Evolutionary conservation across 2,113 vertebrate genomes (phyloP).

Genomic region (Microcebus griseorufus): DNA sequence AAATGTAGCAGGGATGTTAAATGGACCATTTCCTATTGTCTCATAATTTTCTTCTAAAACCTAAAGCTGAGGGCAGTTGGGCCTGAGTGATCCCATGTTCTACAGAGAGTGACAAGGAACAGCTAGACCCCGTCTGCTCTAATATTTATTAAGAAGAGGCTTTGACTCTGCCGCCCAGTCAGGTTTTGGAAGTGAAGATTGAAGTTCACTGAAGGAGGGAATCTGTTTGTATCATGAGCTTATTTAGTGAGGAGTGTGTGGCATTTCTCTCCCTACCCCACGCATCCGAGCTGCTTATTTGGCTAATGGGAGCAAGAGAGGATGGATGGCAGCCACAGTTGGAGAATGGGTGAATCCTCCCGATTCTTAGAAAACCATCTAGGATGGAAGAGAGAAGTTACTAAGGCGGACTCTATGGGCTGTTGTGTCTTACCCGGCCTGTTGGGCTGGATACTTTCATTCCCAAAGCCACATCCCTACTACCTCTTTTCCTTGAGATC

Average conservation of each 20-base stretch:
- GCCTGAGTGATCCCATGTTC: background rate
- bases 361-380: background rate
- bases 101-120: background rate
- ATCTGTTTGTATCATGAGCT: background rate
- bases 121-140: background rate
- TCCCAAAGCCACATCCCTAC: background rate
- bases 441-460: accelerated
- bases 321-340: background rate
- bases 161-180: background rate
- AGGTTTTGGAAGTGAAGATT: background rate
- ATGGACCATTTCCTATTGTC: background rate
- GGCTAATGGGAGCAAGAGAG: background rate
- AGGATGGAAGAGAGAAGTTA: background rate
- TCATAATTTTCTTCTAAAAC: constrained; percentile 11
- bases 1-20: background rate
- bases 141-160: background rate
- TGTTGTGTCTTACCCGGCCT: background rate
- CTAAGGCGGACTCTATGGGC: background rate
- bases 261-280: background rate
- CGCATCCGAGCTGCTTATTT: background rate
- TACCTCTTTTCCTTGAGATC: background rate
- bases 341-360: background rate
- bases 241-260: background rate
- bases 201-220: background rate
- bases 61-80: background rate